Evolutionary conservation across 2,113 vertebrate genomes (phyloP).

Genomic region (human (Homo sapiens)): DNA sequence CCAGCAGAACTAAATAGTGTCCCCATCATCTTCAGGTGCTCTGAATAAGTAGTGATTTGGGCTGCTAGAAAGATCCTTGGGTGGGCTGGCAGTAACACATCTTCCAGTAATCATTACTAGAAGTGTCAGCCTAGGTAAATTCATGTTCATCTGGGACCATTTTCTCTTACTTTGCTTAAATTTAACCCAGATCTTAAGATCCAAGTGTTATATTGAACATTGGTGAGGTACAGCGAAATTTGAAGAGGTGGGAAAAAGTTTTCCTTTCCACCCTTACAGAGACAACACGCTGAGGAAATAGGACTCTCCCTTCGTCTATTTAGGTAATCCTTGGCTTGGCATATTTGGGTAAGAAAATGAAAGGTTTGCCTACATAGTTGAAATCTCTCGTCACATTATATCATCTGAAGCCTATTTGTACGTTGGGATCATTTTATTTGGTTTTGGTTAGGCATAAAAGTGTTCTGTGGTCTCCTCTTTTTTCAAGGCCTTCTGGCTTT

Average conservation of each 20-base stretch:
- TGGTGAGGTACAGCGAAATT: slow-evolving; percentile 32
- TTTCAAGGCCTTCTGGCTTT: slow-evolving; percentile 79
- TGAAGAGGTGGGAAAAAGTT: slow-evolving; percentile 28
- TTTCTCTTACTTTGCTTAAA: slow-evolving; percentile 61
- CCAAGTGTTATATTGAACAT: slow-evolving; percentile 66
- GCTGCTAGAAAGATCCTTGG: slow-evolving; percentile 17
- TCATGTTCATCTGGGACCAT: slow-evolving; percentile 49
- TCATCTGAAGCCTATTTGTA: slow-evolving; percentile 82
- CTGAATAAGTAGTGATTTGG: not conserved
- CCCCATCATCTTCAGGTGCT: not conserved
- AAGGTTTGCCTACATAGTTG: slow-evolving; percentile 82
- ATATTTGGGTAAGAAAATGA: slow-evolving; percentile 76
- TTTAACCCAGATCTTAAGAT: slow-evolving; percentile 61
- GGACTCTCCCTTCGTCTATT: slow-evolving; percentile 4
- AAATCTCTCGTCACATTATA: slow-evolving; percentile 82
- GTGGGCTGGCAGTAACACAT: slow-evolving; percentile 45
- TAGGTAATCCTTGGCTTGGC: slow-evolving; percentile 71
- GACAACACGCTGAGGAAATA: slow-evolving; percentile 45
- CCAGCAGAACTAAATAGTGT: not conserved
- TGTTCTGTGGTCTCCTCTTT: slow-evolving; percentile 78
- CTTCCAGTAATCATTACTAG: not conserved
- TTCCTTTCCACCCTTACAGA: slow-evolving; percentile 33
- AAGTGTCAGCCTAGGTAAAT: slow-evolving; percentile 59
- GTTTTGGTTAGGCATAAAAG: slow-evolving; percentile 84
- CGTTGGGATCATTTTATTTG: slow-evolving; percentile 81